phyloP scores from a whole-genome alignment of 2,888 invertebrate species.

The Melanchra persicariae region DNA sequence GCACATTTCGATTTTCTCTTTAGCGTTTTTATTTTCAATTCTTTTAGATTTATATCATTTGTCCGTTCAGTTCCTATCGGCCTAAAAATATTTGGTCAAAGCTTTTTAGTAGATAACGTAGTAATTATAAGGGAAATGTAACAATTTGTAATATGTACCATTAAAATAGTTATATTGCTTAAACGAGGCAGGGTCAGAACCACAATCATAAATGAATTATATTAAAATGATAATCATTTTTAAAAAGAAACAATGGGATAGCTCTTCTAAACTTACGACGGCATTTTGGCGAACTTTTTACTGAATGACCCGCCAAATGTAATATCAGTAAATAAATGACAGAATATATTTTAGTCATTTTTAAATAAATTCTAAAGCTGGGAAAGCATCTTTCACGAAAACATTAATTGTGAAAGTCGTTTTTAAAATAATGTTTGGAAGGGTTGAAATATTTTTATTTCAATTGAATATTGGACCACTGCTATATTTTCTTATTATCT shows the following conservation, averaged over 20 bases:
- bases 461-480: constrained; percentile 84
- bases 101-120: constrained; percentile 80
- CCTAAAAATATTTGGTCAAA: constrained; percentile 85
- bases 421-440: constrained; percentile 59
- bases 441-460: constrained; percentile 47
- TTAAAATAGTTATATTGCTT: constrained; percentile 87
- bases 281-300: constrained; percentile 64
- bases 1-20: constrained; percentile 74
- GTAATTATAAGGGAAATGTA: constrained; percentile 71
- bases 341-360: constrained; percentile 39
- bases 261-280: constrained; percentile 78
- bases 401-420: constrained; percentile 43
- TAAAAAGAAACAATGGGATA: constrained; percentile 79
- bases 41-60: constrained; percentile 71
- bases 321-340: constrained; percentile 41
- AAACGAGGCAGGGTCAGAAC: constrained; percentile 90
- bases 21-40: constrained; percentile 71
- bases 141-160: constrained; percentile 83
- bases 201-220: constrained; percentile 84
- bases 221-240: constrained; percentile 76
- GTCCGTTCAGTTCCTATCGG: constrained; percentile 88
- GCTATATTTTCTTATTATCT: constrained; percentile 84
- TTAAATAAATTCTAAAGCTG: constrained; percentile 43
- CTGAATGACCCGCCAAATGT: constrained; percentile 39
- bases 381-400: constrained; percentile 20